Evolutionary conservation across 2,113 vertebrate species (phyloP).

Genomic region (Equus przewalskii): DNA sequence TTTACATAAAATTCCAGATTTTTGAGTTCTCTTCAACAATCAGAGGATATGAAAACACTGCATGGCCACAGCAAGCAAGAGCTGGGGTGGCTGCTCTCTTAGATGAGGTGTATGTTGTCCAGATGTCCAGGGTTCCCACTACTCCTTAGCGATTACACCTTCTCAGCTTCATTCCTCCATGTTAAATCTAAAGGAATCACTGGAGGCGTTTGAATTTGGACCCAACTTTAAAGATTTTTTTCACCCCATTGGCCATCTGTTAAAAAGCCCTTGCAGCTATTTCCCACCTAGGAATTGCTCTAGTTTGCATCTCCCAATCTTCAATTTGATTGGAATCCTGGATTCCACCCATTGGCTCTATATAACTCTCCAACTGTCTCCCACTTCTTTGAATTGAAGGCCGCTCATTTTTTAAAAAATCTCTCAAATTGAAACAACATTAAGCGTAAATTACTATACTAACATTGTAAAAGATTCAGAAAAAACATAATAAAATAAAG

Average conservation of each 20-base stretch:
- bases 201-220: not conserved
- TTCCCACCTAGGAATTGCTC: not conserved
- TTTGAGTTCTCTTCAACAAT: not conserved
- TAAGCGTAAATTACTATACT: not conserved
- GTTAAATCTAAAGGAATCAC: not conserved
- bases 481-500: not conserved
- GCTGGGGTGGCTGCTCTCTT: not conserved
- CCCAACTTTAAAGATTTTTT: not conserved
- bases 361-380: not conserved
- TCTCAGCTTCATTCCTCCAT: not conserved
- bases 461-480: not conserved
- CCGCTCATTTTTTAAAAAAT: not conserved
- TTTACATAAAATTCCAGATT: not conserved
- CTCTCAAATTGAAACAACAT: not conserved
- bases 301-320: not conserved
- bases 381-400: not conserved
- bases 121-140: too few species aligned
- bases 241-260: not conserved
- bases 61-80: not conserved
- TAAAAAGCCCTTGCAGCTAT: not conserved
- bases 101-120: too few species aligned
- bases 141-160: accelerated
- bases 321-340: too few species aligned
- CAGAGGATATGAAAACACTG: not conserved
- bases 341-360: not conserved